A percentile compares a stretch with the other conserved stretches of the same genome.
Conservation (phyloP, 1,140 invertebrate genomes). For the Conopomorpha cramerella region DNA sequence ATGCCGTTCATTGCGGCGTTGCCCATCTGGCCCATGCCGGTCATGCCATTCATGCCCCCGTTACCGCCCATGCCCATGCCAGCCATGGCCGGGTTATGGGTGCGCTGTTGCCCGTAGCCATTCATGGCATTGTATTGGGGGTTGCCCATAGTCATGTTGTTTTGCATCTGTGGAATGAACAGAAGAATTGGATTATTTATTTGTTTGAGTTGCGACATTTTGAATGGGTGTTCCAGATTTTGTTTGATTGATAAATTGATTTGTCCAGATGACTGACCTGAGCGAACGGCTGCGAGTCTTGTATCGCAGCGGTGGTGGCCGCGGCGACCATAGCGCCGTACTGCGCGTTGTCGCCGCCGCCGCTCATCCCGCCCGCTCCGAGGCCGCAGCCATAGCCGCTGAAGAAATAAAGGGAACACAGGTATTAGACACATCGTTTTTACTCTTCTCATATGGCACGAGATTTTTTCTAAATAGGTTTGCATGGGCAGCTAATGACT, state of each 20-base stretch:
- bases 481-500: no score
- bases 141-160: constrained; percentile 60
- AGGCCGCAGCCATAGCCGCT: constrained; percentile 59
- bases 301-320: constrained; percentile 56
- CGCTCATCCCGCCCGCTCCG: constrained; percentile 60
- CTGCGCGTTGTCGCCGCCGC: constrained; percentile 56
- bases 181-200: constrained; percentile 1
- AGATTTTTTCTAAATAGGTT: no score
- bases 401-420: constrained; percentile 10
- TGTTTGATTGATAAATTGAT: background rate
- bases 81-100: constrained; percentile 63
- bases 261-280: constrained; percentile 45
- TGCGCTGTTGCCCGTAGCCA: constrained; percentile 55
- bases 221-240: background rate
- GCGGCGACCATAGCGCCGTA: constrained; percentile 57
- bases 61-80: constrained; percentile 67
- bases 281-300: constrained; percentile 59
- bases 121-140: constrained; percentile 59
- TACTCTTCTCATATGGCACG: no score
- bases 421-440: constrained; percentile 8
- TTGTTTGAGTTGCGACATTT: background rate
- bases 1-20: constrained; percentile 54
- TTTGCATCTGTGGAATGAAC: constrained; percentile 49
- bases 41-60: constrained; percentile 65
- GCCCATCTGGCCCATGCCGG: constrained; percentile 58